These are phyloP conservation scores for Mixornis gularis DNA, from an alignment of 2,113 vertebrate species.

Conservation along the genomic window DNA sequence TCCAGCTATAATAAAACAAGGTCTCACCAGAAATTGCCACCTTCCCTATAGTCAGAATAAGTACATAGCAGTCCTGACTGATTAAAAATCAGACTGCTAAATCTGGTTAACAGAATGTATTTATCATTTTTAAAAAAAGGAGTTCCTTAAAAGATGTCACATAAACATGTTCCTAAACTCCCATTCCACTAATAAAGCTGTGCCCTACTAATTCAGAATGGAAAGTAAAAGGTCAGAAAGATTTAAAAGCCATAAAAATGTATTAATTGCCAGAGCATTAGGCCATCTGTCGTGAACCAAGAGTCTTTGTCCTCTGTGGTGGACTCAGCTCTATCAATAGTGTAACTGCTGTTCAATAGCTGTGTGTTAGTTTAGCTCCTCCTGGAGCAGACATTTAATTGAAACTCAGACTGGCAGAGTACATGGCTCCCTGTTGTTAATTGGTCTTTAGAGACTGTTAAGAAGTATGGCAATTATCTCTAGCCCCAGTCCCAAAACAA, in stretches of 20 bases:
- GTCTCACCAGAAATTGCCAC: not conserved
- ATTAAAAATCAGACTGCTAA: not conserved
- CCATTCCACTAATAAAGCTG: not conserved
- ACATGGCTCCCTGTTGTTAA: slow-evolving; percentile 63
- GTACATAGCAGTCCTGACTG: not conserved
- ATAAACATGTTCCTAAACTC: not conserved
- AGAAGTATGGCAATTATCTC: slow-evolving; percentile 52
- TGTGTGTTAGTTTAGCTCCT: slow-evolving; percentile 16
- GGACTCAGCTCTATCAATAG: slow-evolving; percentile 23
- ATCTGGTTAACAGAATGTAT: not conserved
- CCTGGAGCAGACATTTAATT: slow-evolving; percentile 54
- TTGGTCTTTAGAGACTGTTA: slow-evolving; percentile 61
- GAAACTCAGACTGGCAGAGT: slow-evolving; percentile 40
- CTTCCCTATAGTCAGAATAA: not conserved
- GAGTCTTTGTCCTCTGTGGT: slow-evolving; percentile 13
- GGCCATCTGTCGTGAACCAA: slow-evolving; percentile 28
- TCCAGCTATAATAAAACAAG: not conserved
- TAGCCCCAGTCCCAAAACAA: slow-evolving; percentile 4
- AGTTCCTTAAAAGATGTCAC: not conserved
- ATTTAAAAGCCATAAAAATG: slow-evolving; percentile 55
- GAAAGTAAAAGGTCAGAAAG: slow-evolving; percentile 54
- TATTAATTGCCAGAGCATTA: slow-evolving; percentile 45
- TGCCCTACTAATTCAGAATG: not conserved
- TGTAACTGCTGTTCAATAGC: not conserved
- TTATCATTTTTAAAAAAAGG: not conserved